Evolutionary conservation across 1,140 invertebrate genomes (phyloP).

Genomic region (Aricia agestis): DNA sequence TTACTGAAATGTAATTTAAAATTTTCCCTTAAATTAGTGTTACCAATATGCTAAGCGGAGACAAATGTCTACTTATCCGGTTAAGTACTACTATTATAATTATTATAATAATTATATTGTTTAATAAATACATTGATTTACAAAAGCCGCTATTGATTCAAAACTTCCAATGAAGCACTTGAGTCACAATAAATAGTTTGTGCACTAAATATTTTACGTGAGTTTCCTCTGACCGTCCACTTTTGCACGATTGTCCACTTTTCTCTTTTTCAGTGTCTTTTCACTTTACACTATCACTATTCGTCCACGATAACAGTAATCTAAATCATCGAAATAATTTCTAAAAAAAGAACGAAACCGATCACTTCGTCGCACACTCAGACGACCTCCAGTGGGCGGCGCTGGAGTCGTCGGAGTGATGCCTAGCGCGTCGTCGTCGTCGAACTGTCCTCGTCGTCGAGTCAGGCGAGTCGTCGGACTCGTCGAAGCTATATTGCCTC

Average conservation of each 20-base stretch:
- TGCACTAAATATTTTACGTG: background rate
- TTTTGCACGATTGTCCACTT: background rate
- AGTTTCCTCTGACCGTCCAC: background rate
- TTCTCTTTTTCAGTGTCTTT: background rate
- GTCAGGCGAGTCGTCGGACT: no score
- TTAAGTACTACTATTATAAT: background rate
- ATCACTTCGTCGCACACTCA: background rate
- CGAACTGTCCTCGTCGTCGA: no score
- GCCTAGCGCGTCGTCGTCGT: no score
- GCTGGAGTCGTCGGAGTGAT: background rate
- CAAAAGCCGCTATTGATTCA: conserved; percentile 1
- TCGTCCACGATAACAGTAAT: background rate
- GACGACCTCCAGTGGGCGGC: background rate
- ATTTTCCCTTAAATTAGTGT: background rate
- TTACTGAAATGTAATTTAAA: background rate
- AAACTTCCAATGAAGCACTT: conserved; percentile 9
- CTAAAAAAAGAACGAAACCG: background rate
- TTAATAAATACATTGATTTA: conserved; percentile 14
- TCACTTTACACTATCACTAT: background rate
- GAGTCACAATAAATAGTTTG: background rate
- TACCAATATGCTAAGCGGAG: background rate
- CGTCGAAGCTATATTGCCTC: no score
- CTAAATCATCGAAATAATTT: background rate
- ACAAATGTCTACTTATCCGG: background rate
- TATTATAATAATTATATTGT: background rate